A percentile compares a stretch with the other conserved stretches of the same genome.
Conservation (phyloP, 2,113 vertebrate species). For the Bubo scandiacus region DNA sequence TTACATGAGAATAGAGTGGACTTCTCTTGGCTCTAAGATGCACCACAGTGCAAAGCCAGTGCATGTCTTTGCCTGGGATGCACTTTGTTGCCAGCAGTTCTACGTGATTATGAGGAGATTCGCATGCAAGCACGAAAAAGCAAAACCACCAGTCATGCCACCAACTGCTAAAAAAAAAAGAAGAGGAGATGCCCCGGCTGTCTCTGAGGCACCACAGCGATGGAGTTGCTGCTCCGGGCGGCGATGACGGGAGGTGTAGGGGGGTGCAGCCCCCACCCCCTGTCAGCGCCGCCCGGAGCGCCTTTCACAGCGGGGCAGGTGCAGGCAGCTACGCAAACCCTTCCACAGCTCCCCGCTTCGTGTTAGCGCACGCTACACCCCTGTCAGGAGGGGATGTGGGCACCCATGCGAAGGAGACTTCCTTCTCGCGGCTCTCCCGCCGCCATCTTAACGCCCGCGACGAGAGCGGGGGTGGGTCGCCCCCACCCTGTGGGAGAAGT, state of each 20-base stretch:
- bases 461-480: accelerated
- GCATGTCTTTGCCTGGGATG: not conserved
- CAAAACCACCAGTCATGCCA: not conserved
- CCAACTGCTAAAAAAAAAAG: not conserved
- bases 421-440: accelerated
- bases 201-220: accelerated
- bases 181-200: not conserved
- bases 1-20: accelerated
- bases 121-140: not conserved
- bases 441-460: not conserved
- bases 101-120: no score
- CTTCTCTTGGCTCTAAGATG: not conserved
- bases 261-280: no score
- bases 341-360: no score
- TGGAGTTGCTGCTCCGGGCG: accelerated
- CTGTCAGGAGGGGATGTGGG: accelerated
- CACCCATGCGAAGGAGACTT: accelerated
- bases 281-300: not conserved
- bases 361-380: accelerated
- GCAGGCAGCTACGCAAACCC: accelerated
- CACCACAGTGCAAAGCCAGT: not conserved
- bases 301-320: accelerated
- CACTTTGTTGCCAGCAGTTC: accelerated
- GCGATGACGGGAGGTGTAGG: no score
- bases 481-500: not conserved